These are phyloP conservation scores for Enteromius unitaeniatus DNA, from an alignment of 2,797 vertebrate species.

Conservation along the genomic window DNA sequence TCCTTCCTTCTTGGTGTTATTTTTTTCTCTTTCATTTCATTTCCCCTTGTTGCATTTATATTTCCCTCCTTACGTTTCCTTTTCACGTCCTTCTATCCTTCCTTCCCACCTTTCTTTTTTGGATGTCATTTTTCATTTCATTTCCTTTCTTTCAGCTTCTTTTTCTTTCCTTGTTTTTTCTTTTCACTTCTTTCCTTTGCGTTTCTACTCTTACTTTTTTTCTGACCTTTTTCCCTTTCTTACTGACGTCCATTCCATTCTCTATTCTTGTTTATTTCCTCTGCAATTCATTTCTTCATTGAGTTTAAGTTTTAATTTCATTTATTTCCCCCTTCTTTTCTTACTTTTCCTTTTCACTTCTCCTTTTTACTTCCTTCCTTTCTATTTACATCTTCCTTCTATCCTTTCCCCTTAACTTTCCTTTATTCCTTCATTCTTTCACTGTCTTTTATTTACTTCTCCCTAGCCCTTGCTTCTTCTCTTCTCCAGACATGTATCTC, in stretches of 20 bases:
- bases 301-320: too few species aligned
- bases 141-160: neutral
- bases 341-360: neutral
- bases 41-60: neutral
- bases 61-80: neutral
- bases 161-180: neutral
- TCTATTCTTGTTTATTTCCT: too few species aligned
- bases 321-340: neutral
- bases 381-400: neutral
- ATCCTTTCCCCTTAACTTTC: constrained; percentile 35
- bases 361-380: neutral
- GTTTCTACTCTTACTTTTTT: neutral
- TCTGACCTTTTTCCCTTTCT: too few species aligned
- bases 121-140: neutral
- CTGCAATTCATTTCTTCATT: too few species aligned
- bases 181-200: neutral
- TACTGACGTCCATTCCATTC: too few species aligned
- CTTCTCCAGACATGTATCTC: neutral
- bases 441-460: neutral
- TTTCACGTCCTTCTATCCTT: neutral
- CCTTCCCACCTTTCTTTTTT: too few species aligned
- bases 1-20: too few species aligned
- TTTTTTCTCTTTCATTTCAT: neutral
- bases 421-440: constrained; percentile 31
- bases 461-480: neutral